phyloP scores from a whole-genome alignment of 92 coral and sea anemone species.

The Zoanthus solanderi region DNA sequence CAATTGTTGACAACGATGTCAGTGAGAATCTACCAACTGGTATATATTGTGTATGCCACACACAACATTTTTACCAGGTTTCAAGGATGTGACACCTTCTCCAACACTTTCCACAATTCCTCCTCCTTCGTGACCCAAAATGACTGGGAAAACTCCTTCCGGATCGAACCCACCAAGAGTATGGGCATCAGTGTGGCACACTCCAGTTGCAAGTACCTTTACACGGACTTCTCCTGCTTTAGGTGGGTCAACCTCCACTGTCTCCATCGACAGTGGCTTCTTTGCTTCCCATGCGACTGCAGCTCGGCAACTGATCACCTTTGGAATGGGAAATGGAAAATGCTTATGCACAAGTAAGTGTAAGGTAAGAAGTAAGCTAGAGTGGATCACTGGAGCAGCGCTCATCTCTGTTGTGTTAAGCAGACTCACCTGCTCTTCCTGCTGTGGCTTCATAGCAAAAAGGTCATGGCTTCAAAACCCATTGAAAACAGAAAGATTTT shows the following conservation, averaged over 20 bases:
- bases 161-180: slow-evolving; percentile 82
- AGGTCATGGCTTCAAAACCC: too few species aligned
- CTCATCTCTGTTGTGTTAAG: too few species aligned
- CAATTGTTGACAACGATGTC: too few species aligned
- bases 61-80: slow-evolving; percentile 72
- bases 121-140: slow-evolving; percentile 98
- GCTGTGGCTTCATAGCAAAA: too few species aligned
- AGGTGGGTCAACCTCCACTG: slow-evolving; percentile 93
- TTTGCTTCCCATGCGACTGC: slow-evolving; percentile 96
- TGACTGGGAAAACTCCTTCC: slow-evolving; percentile 89
- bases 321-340: neutral
- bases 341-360: neutral
- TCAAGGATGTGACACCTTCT: slow-evolving; percentile 86
- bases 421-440: too few species aligned
- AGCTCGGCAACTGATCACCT: slow-evolving; percentile 90
- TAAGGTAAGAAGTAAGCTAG: neutral
- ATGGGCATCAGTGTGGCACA: slow-evolving; percentile 92
- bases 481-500: too few species aligned
- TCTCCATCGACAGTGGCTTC: slow-evolving; percentile 86
- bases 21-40: too few species aligned
- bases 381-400: neutral
- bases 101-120: slow-evolving; percentile 99
- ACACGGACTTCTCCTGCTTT: slow-evolving; percentile 91
- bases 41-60: too few species aligned
- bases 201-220: slow-evolving; percentile 91